Conservation (phyloP, 2,113 vertebrate species). For the Puntigrus tetrazona region DNA sequence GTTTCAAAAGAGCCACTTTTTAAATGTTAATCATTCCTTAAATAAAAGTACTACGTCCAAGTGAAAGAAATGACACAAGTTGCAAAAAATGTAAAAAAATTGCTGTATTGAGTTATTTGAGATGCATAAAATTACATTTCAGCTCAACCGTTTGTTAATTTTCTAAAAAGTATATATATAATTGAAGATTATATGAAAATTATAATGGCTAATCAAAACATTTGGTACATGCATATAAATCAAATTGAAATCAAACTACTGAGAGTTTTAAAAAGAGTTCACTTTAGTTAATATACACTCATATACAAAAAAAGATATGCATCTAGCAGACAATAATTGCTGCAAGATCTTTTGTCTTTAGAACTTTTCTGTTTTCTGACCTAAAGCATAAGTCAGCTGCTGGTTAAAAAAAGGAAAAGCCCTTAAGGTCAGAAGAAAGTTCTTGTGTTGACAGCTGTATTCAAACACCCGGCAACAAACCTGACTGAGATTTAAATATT, state of each 20-base stretch:
- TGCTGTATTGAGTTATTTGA: not conserved
- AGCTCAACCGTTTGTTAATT: no score
- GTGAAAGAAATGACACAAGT: not conserved
- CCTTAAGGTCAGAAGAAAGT: not conserved
- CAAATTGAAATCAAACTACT: not conserved
- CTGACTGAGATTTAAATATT: not conserved
- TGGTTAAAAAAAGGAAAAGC: not conserved
- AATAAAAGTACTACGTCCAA: no score
- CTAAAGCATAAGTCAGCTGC: not conserved
- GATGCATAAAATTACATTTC: no score
- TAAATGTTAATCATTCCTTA: not conserved
- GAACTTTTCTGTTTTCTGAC: not conserved
- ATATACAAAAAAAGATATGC: not conserved
- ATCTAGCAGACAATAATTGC: not conserved
- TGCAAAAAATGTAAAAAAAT: not conserved
- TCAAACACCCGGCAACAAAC: not conserved
- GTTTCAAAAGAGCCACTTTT: not conserved
- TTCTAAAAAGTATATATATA: not conserved
- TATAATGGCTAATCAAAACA: not conserved
- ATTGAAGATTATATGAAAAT: not conserved
- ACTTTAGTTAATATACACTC: not conserved
- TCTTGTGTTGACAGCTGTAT: conserved; percentile 27
- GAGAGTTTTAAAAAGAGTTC: not conserved
- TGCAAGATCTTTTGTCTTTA: not conserved
- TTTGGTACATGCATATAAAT: no score